A percentile compares a stretch with the other conserved stretches of the same genome.
These are phyloP conservation scores for Callorhinus ursinus DNA, from an alignment of 2,113 vertebrate species.

Conservation along the genomic window DNA sequence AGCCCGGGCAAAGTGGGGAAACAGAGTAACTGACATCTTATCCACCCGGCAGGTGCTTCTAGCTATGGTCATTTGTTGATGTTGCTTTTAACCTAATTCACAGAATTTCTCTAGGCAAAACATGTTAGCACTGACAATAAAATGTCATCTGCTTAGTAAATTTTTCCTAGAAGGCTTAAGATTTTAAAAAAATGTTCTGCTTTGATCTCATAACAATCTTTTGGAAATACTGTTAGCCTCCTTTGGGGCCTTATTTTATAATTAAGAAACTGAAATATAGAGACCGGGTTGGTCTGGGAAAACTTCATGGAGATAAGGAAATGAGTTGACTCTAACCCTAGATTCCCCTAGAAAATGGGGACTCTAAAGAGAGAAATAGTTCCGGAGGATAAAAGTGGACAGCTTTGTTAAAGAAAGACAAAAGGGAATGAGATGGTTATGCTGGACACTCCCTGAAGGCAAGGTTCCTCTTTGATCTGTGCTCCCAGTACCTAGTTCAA, in stretches of 20 bases:
- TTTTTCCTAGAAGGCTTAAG: not conserved
- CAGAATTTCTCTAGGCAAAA: not conserved
- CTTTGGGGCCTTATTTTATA: not conserved
- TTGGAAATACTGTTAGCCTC: not conserved
- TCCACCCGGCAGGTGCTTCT: not conserved
- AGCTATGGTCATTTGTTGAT: not conserved
- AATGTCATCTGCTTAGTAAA: not conserved
- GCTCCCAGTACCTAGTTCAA: not conserved
- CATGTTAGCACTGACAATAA: not conserved
- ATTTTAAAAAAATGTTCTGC: not conserved
- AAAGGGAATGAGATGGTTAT: not conserved
- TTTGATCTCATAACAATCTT: not conserved
- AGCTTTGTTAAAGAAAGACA: not conserved
- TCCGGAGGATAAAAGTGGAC: not conserved
- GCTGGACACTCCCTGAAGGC: not conserved
- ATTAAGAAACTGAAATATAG: not conserved
- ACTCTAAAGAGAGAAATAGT: not conserved
- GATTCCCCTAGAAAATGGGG: not conserved
- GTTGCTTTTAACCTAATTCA: not conserved
- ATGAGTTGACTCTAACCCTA: not conserved
- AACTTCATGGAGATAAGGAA: not conserved
- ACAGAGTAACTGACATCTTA: not conserved
- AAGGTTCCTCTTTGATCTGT: not conserved
- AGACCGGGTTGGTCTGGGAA: not conserved
- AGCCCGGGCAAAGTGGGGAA: not conserved